Base-by-base conservation (phyloP, 1,140 invertebrate species). In the Drosophila neocordata region DNA sequence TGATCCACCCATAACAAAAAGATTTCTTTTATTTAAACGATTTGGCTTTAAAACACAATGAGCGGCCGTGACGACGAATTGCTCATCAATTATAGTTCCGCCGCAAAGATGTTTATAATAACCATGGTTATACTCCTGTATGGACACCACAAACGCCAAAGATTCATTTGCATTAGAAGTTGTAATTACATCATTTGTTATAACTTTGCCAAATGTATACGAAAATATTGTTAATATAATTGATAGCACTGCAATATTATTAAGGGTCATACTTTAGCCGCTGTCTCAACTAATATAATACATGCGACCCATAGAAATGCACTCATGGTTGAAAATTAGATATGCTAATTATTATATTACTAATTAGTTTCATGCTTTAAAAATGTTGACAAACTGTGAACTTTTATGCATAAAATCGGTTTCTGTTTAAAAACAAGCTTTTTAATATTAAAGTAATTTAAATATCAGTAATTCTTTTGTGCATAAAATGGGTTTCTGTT, bases 21-120 rank as follows among this genome's bases (percentile, higher is more conserved):
- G 24, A 13, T 66, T 12, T 0, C 22, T 66, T 11, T 51, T 7
- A 6, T 18, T 0, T 3, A 76, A 37, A 11, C 15, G 1, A 11
- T 4, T 35, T 0, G 73, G 73, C 4, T 69, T 66, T 4, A 63
- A 4, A 0, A 72, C 18, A 52, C 83, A 87, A 51, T 87, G 83
- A 1, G 83, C 83, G 0, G 79, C 64, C 6, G 66, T 70, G 27
- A 87, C 22, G 5, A 87, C 55, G n/a, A 79, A 69, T 5, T 69
- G 38, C 5, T 34, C 37, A 8, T 61, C 35, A 13, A 87, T 51
- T 5, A 87, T 88, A 0, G 65, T 31, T 6, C 83, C 83, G 0
- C 85, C 83, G 13, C 83, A 87, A 24, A 88, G 68, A 37, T 87
- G 83, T 18, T 65, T 61, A 38, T 66, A 83, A 20, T 37, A 55